Percentiles rank a stretch among this genome's conserved stretches.
phyloP scores from a whole-genome alignment of 2,113 vertebrate species.

The Microcebus lehilahytsara region DNA sequence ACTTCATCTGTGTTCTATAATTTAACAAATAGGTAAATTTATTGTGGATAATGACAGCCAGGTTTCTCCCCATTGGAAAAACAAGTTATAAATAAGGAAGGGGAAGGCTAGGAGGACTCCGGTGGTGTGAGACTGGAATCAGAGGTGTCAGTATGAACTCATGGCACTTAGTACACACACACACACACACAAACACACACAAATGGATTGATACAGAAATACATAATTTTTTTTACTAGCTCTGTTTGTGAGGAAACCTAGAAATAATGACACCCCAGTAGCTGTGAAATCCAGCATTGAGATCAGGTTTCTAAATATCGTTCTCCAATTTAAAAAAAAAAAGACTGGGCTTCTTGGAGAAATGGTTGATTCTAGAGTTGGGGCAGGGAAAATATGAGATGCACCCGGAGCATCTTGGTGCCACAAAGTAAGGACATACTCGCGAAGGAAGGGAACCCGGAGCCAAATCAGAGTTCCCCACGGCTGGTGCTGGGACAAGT shows the following conservation, averaged over 20 bases:
- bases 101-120: background rate
- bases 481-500: background rate
- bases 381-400: background rate
- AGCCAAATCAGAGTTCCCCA: background rate
- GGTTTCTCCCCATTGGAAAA: background rate
- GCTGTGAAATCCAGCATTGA: background rate
- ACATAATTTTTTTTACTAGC: background rate
- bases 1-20: background rate
- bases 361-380: background rate
- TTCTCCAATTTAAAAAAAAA: background rate
- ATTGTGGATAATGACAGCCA: background rate
- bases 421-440: background rate
- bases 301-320: background rate
- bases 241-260: background rate
- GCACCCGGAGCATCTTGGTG: background rate
- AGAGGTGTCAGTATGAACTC: background rate
- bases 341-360: background rate
- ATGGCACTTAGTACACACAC: background rate
- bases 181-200: too few relatives aligned
- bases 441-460: background rate
- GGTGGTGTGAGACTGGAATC: background rate
- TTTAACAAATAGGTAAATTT: background rate
- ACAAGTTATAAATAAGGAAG: background rate
- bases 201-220: background rate
- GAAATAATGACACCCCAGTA: background rate